These are phyloP conservation scores for Chalcis sispes DNA, from an alignment of 2,888 invertebrate genomes.

Conservation along the genomic window DNA sequence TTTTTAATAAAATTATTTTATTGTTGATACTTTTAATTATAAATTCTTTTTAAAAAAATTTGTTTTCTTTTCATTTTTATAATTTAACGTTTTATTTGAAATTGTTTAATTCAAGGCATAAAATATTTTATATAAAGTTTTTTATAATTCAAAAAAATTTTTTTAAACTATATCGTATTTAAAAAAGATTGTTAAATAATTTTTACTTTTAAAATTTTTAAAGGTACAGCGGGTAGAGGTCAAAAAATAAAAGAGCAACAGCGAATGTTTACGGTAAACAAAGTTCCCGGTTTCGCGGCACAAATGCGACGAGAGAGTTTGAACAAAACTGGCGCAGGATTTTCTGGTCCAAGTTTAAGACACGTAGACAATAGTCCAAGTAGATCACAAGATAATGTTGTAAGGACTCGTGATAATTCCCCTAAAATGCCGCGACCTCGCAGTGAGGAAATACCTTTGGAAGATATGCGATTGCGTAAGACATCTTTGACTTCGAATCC, in stretches of 20 bases:
- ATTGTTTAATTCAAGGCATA: too few relatives aligned
- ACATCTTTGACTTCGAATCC: conserved; percentile 68
- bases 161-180: background rate
- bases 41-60: background rate
- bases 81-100: too few relatives aligned
- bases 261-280: conserved; percentile 73
- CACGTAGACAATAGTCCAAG: conserved; percentile 60
- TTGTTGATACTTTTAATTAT: background rate
- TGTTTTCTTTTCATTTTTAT: too few relatives aligned
- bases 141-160: too few relatives aligned
- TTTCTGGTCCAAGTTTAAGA: conserved; percentile 37
- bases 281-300: conserved; percentile 78
- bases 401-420: conserved; percentile 84
- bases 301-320: conserved; percentile 77
- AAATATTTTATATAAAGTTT: too few relatives aligned
- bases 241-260: conserved; percentile 69
- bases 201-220: background rate
- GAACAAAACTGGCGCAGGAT: conserved; percentile 27
- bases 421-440: conserved; percentile 84
- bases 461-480: conserved; percentile 81
- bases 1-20: too few relatives aligned
- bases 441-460: conserved; percentile 89
- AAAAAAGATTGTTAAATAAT: too few relatives aligned
- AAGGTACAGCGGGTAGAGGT: conserved; percentile 70
- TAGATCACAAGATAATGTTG: conserved; percentile 51